Base-by-base conservation (phyloP, 2,797 vertebrate species). In the Halcyon badia region DNA sequence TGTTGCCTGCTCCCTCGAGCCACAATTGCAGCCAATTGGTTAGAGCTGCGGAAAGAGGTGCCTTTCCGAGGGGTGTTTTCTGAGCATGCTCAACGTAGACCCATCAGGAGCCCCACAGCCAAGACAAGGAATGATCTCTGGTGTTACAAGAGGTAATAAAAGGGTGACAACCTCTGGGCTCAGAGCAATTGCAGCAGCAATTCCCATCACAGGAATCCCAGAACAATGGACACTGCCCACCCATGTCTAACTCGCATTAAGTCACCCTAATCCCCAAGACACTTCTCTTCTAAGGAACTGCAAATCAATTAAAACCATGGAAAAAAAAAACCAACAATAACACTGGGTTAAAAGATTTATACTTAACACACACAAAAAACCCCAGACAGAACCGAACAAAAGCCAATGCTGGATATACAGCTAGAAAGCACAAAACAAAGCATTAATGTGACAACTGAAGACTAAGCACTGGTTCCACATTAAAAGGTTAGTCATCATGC, bases 401-500 rank as follows among this genome's bases (percentile, higher is more conserved):
- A 97, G 96, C 91, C 61, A 94, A 25, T 25, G 77, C 83, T 91
- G 88, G 88, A 87, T 94, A 90, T 87, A 94, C 82, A 95, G 94
- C 93, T 94, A 86, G 82, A 95, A 95, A 95, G 94, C 88, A 95
- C 76, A 97, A 95, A 97, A 96, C 95, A 97, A 97, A 95, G 94
- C 91, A 87, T 95, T 97, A 96, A 96, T 90, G 91, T 81, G 91
- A 95, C 94, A 96, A 89, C 41, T 48, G 84, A 90, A 86, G 85
- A 94, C 90, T 72, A 82, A 90, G 87, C 82, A 81, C 57, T 68
- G 82, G 65, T 96, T 93, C 85, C 83, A 94, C 52, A 61, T 95
- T 86, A 91, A 95, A 95, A 96, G 83, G 95, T 97, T 97, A 97
- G 97, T 90, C 10, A 88, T 96, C 94, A 96, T 96, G 91, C 94